phyloP scores from a whole-genome alignment of 2,113 vertebrate species.

The Archilochus colubris region DNA sequence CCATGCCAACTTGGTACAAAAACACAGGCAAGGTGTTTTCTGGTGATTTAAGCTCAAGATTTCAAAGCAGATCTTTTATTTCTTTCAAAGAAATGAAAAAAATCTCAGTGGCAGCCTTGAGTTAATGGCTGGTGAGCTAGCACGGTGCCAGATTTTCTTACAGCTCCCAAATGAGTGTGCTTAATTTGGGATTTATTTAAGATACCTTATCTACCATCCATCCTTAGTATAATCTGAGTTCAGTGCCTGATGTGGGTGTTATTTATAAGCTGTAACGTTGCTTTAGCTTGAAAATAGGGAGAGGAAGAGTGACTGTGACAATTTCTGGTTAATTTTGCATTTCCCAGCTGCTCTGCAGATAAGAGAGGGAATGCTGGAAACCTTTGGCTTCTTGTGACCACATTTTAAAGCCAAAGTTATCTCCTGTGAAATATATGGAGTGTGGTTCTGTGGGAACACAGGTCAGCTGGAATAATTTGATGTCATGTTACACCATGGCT shows the following conservation, averaged over 20 bases:
- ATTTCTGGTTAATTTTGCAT: not conserved
- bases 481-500: not conserved
- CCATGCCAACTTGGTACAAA: not conserved
- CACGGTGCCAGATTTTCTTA: constrained; percentile 10
- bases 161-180: not conserved
- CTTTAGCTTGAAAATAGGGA: constrained; percentile 35
- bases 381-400: not conserved
- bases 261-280: constrained; percentile 10
- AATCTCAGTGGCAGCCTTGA: not conserved
- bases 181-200: not conserved
- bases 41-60: not conserved
- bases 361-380: not conserved
- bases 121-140: not conserved
- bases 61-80: not conserved
- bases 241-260: constrained; percentile 1
- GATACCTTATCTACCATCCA: not conserved
- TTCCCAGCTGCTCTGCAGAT: constrained; percentile 21
- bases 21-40: not conserved
- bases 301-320: not conserved
- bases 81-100: not conserved
- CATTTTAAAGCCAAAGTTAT: not conserved
- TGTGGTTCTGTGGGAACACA: not conserved
- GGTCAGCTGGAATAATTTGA: constrained; percentile 5
- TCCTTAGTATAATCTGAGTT: not conserved
- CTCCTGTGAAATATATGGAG: not conserved